phyloP scores from a whole-genome alignment of 2,113 vertebrate genomes.

The Fregetta grallaria region DNA sequence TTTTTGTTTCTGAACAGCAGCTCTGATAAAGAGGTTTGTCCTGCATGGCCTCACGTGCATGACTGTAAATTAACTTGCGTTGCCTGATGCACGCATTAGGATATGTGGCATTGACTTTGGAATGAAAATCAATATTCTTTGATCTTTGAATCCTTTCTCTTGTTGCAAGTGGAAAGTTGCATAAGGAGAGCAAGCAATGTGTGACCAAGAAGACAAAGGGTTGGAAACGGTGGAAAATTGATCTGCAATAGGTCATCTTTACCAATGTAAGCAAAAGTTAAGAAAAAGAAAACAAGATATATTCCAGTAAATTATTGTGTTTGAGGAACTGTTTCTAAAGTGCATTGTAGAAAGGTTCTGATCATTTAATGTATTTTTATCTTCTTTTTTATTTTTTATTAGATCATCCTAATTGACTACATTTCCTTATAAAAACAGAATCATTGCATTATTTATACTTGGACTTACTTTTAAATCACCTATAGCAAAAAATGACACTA shows the following conservation, averaged over 20 bases:
- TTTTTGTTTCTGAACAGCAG: background rate
- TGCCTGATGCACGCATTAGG: background rate
- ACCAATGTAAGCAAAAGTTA: background rate
- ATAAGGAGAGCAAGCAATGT: background rate
- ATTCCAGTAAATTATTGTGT: background rate
- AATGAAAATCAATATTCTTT: conserved; percentile 61
- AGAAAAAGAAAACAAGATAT: background rate
- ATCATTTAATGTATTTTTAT: background rate
- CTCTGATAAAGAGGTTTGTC: background rate
- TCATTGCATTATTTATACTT: background rate
- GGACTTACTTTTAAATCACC: background rate
- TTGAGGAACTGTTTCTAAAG: background rate
- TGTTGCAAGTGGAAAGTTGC: conserved; percentile 19
- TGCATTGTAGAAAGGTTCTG: background rate
- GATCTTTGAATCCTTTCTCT: conserved; percentile 51
- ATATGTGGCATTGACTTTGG: conserved; percentile 40
- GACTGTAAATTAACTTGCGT: conserved; percentile 29
- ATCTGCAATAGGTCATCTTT: conserved; percentile 9
- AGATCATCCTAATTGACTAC: background rate
- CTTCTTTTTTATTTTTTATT: background rate
- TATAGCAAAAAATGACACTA: background rate
- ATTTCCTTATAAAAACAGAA: background rate
- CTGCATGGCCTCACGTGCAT: background rate
- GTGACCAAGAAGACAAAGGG: background rate
- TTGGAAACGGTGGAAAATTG: background rate